Evolutionary conservation across 2,113 vertebrate genomes (phyloP), one percentile per base, ranked within the genome.

Genomic region (Peromyscus californicus): DNA sequence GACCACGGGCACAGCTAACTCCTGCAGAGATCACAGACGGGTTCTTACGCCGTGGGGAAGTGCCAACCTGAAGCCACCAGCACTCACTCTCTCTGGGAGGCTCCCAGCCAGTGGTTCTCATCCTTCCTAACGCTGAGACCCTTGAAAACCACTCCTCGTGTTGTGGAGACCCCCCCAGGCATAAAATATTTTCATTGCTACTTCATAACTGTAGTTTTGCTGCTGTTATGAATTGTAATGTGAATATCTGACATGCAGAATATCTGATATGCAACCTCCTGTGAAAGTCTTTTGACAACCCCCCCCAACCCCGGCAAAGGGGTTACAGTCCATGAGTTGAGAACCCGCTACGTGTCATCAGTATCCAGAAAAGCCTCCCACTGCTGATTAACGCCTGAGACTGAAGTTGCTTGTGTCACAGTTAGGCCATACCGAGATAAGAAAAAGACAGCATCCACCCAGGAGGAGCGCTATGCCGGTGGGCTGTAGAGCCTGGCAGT

Each of bases 1-100:
- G 91, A 99, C 99, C 5, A 1, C 5, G 0, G 94, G 98, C 80
- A 99, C 96, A 0, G 98, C 70, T 15, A 99, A 98, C 98, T 99
- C 99, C 99, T 99, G 98, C 57, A 98, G 97, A 95, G 95, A 93
- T 51, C 86, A 97, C 86, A 95, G 6, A 24, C 0, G 1, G 0
- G 24, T 3, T 5, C 4, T 85, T 48, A 93, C n/a, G 31, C 17
- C 10, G 0, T 0, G 0, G 0, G 29, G 4, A 33, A 16, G 61
- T 7, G 42, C 21, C 5, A 31, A 13, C 63, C 2, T 10, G 10
- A 0, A 3, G 10, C 8, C n/a, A n/a, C 5, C 0, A 2, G 24
- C 67, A 2, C 12, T 45, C 91, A 1, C 48, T 29, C 78, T 3
- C 45, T 45, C 48, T 12, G 19, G 33, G 76, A 63, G 45, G 3